Evolutionary conservation across 2,113 vertebrate genomes (phyloP).

Genomic region (Lepus europaeus): DNA sequence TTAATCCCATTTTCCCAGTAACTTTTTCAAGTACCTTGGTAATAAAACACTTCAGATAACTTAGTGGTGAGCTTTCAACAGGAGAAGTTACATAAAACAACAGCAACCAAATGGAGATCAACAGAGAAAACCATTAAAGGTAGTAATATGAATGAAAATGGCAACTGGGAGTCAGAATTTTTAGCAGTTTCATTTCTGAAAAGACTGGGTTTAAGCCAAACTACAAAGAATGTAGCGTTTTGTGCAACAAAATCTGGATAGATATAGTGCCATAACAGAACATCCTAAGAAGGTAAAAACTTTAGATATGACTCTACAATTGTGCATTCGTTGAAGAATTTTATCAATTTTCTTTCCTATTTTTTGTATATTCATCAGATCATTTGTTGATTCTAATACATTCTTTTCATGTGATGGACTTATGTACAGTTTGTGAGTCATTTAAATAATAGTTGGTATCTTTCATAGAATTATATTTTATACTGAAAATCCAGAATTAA

Average conservation of each 20-base stretch:
- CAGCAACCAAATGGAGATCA: not conserved
- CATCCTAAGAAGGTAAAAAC: not conserved
- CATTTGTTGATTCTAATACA: not conserved
- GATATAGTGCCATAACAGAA: not conserved
- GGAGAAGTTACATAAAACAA: not conserved
- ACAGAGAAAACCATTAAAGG: not conserved
- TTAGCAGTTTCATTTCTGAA: not conserved
- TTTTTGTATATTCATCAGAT: not conserved
- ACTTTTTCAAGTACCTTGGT: too few species aligned
- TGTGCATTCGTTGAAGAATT: not conserved
- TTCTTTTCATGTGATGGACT: not conserved
- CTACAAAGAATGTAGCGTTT: not conserved
- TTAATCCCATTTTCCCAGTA: too few species aligned
- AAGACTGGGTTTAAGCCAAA: not conserved
- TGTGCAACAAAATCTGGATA: not conserved
- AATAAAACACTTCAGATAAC: not conserved
- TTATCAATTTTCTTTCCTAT: not conserved
- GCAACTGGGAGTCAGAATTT: not conserved
- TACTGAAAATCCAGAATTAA: not conserved
- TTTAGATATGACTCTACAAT: not conserved
- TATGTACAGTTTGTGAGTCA: not conserved
- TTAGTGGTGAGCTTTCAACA: not conserved
- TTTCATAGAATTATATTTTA: conserved; percentile 33
- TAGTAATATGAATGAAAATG: not conserved
- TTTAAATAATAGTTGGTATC: conserved; percentile 14